Conservation (phyloP, 2,797 vertebrate species). For the Scolopax rusticola region DNA sequence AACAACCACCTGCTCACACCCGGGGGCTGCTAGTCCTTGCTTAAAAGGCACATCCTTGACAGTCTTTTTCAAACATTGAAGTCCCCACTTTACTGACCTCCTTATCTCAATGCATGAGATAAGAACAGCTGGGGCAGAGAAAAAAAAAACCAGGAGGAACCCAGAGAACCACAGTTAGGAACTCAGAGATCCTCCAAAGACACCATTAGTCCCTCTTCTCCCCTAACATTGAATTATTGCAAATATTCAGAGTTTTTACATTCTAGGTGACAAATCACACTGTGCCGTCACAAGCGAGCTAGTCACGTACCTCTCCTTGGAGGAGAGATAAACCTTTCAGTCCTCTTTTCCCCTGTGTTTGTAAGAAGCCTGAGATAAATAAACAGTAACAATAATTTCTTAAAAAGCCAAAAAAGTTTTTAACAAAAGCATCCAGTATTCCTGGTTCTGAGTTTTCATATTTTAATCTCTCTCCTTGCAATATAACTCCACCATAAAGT, state of each 20-base stretch:
- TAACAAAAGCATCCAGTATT: neutral
- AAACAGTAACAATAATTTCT: neutral
- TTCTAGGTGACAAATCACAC: neutral
- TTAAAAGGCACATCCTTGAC: neutral
- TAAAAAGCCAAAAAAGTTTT: neutral
- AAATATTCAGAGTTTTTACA: neutral
- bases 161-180: neutral
- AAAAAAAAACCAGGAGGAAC: neutral
- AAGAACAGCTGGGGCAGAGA: neutral
- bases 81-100: neutral
- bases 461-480: neutral
- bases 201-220: neutral
- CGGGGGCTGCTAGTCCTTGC: neutral
- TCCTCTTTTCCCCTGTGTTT: neutral
- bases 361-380: neutral
- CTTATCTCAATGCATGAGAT: neutral
- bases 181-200: neutral
- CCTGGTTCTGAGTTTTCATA: neutral
- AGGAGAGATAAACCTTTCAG: neutral
- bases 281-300: neutral
- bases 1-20: neutral
- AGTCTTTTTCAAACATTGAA: neutral
- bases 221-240: neutral
- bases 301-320: neutral
- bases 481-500: neutral